Evolutionary conservation across 2,113 vertebrate genomes (phyloP).

Genomic region (Notarius lentiginosus): DNA sequence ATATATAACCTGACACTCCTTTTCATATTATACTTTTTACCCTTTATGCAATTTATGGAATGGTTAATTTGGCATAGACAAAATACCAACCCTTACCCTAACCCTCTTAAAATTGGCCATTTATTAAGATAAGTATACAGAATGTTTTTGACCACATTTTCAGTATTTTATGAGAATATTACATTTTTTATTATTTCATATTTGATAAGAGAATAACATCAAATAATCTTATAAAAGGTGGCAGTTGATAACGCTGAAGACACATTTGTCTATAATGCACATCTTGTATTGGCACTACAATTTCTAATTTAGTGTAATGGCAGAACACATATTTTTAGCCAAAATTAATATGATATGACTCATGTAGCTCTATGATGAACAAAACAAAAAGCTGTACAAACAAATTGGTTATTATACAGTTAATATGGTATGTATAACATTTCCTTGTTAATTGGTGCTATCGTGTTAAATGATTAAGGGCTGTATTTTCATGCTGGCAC

Average conservation of each 20-base stretch:
- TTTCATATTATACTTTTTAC: not conserved
- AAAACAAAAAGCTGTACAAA: not conserved
- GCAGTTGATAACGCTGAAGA: not conserved
- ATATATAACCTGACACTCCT: conserved; percentile 1
- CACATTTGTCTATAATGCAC: not conserved
- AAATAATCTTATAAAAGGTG: not conserved
- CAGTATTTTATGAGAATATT: not conserved
- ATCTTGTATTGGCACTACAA: not conserved
- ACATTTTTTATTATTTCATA: not conserved
- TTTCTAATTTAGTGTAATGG: not conserved
- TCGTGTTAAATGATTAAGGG: no score
- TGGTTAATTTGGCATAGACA: not conserved
- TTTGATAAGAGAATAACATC: not conserved
- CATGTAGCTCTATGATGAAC: not conserved
- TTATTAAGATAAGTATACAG: not conserved
- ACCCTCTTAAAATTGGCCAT: not conserved
- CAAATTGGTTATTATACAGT: no score
- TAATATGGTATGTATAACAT: no score
- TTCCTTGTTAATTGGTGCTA: no score
- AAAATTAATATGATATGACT: not conserved
- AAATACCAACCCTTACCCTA: no score
- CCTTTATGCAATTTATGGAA: not conserved
- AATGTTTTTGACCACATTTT: not conserved
- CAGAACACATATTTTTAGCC: not conserved
- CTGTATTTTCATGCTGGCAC: no score